A percentile compares a stretch with the other conserved stretches of the same genome.
phyloP scores from a whole-genome alignment of 2,113 vertebrate species.

The human (Homo sapiens) region DNA sequence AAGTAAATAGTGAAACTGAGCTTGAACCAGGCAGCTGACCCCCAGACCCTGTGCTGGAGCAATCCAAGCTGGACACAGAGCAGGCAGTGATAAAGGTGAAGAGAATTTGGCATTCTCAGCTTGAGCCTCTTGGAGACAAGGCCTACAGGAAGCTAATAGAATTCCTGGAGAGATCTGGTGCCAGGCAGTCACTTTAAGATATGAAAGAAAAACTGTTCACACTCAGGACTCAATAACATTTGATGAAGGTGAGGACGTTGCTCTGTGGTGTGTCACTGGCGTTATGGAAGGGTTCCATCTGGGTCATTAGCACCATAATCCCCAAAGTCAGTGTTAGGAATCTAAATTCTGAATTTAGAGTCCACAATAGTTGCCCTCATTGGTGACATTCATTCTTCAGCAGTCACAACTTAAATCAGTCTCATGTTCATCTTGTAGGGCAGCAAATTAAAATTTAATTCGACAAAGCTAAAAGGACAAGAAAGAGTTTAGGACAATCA shows the following conservation, averaged over 20 bases:
- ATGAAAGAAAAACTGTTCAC: not conserved
- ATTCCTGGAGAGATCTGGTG: not conserved
- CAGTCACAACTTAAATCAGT: not conserved
- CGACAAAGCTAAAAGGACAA: not conserved
- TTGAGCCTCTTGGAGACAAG: not conserved
- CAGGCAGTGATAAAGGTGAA: not conserved
- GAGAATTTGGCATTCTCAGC: not conserved
- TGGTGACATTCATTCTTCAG: not conserved
- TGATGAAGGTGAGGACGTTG: not conserved
- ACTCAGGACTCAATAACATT: not conserved
- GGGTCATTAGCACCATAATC: not conserved
- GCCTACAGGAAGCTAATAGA: not conserved
- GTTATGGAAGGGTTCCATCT: not conserved
- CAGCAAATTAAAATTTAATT: slow-evolving; percentile 21
- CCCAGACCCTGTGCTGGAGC: not conserved
- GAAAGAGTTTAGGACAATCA: not conserved
- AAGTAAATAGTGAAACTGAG: not conserved
- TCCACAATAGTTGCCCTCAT: not conserved
- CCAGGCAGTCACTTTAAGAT: not conserved
- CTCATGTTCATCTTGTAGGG: not conserved
- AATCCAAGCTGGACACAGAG: not conserved
- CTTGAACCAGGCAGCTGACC: not conserved
- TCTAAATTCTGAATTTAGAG: not conserved
- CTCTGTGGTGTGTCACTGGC: not conserved
- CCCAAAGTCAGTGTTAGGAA: not conserved